phyloP scores from a whole-genome alignment of 2,797 vertebrate species.

The Galagoides demidoff region DNA sequence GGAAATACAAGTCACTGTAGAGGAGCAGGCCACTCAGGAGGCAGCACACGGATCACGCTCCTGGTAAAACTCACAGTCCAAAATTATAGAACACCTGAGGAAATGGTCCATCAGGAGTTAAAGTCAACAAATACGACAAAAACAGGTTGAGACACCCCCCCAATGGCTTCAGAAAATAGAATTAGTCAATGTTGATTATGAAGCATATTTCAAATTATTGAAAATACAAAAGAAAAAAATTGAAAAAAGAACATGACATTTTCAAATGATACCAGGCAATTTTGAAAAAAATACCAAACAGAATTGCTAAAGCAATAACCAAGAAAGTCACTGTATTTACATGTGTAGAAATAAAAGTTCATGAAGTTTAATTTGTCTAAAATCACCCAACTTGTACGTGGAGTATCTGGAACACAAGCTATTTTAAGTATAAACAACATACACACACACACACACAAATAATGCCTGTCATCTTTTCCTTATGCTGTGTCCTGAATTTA shows the following conservation, averaged over 20 bases:
- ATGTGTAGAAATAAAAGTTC: not conserved
- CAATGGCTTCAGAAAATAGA: slow-evolving; percentile 27
- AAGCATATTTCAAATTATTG: not conserved
- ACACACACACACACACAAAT: not conserved
- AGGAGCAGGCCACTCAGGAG: not conserved
- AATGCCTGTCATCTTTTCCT: not conserved
- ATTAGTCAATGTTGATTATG: not conserved
- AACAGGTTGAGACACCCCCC: not conserved
- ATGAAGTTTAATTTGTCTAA: slow-evolving; percentile 8
- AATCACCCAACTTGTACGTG: not conserved
- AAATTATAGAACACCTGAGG: not conserved
- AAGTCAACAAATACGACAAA: slow-evolving; percentile 10
- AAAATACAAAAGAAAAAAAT: not conserved
- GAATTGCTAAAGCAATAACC: not conserved
- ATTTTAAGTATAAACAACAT: not conserved
- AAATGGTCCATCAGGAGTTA: not conserved
- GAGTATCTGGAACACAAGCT: not conserved
- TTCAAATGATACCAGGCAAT: not conserved
- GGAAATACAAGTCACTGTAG: not conserved
- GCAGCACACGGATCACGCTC: not conserved
- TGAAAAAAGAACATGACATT: not conserved
- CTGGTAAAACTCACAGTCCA: not conserved
- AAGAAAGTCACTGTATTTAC: not conserved
- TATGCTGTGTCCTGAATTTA: not conserved
- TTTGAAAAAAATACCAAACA: not conserved